Percentiles rank a stretch among this genome's conserved stretches.
These are phyloP conservation scores for Itoplectis maculator DNA, from an alignment of 2,888 invertebrate genomes.

Conservation along the genomic window DNA sequence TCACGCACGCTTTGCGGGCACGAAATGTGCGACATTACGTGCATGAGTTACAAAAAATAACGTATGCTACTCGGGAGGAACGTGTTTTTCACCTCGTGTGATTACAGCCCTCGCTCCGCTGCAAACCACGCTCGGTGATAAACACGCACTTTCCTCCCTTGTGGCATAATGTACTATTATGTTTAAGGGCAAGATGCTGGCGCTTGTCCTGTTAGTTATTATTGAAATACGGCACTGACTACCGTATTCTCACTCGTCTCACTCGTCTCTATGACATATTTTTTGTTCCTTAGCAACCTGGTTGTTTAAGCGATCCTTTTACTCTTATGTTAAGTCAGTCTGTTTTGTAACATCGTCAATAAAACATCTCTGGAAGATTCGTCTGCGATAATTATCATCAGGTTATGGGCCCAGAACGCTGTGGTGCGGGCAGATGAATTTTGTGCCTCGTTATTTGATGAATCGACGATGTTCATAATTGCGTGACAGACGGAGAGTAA, in stretches of 20 bases:
- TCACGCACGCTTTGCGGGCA: too few relatives aligned
- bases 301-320: neutral
- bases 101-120: too few relatives aligned
- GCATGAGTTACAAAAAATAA: too few relatives aligned
- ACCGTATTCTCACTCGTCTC: conserved; percentile 16
- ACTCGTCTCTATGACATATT: neutral
- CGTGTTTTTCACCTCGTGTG: too few relatives aligned
- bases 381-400: neutral
- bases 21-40: too few relatives aligned
- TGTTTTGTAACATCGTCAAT: conserved; percentile 10
- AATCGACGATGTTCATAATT: neutral
- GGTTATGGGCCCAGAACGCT: neutral
- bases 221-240: conserved; percentile 20
- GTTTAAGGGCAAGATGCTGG: too few relatives aligned
- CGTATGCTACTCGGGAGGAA: too few relatives aligned
- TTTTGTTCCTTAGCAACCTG: conserved; percentile 1
- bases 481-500: conserved; percentile 4
- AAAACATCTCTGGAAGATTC: neutral
- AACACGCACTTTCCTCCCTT: too few relatives aligned
- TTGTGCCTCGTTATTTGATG: neutral
- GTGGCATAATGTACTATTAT: too few relatives aligned
- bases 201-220: too few relatives aligned
- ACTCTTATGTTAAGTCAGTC: neutral
- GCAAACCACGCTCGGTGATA: too few relatives aligned
- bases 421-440: neutral